These are phyloP conservation scores for Embidobia sp. DNA, from an alignment of 2,888 invertebrate genomes.

Conservation along the genomic window DNA sequence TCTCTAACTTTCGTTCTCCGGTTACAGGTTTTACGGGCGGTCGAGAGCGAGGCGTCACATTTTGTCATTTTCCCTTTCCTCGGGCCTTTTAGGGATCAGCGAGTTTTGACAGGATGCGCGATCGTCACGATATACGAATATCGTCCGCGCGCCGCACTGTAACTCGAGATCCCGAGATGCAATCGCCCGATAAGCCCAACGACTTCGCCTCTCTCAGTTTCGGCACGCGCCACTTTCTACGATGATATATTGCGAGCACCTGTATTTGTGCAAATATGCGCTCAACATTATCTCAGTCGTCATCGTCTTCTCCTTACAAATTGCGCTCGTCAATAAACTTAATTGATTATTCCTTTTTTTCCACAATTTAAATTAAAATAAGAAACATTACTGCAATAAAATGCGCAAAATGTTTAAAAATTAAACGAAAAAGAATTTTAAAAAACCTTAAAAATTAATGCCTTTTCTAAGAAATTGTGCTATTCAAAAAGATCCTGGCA, in stretches of 20 bases:
- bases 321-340: conserved; percentile 4
- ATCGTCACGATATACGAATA: conserved; percentile 25
- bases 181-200: conserved; percentile 52
- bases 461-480: too few relatives aligned
- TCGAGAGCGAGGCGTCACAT: conserved; percentile 45
- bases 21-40: conserved; percentile 46
- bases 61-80: conserved; percentile 61
- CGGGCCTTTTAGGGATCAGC: conserved; percentile 29
- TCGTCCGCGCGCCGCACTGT: conserved; percentile 19
- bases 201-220: conserved; percentile 70
- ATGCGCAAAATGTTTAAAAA: too few relatives aligned
- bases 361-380: too few relatives aligned
- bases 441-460: too few relatives aligned
- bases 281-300: conserved; percentile 27
- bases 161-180: conserved; percentile 58
- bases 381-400: too few relatives aligned
- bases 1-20: conserved; percentile 64
- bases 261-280: conserved; percentile 45
- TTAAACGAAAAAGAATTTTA: too few relatives aligned
- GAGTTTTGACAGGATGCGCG: conserved; percentile 43
- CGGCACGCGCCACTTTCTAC: conserved; percentile 75
- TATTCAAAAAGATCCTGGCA: too few relatives aligned
- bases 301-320: conserved; percentile 26
- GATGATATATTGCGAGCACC: conserved; percentile 57
- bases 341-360: neutral